Evolutionary conservation across 2,888 invertebrate genomes (phyloP), one percentile per base, ranked within the genome.

Genomic region (Nomada goodeniana): DNA sequence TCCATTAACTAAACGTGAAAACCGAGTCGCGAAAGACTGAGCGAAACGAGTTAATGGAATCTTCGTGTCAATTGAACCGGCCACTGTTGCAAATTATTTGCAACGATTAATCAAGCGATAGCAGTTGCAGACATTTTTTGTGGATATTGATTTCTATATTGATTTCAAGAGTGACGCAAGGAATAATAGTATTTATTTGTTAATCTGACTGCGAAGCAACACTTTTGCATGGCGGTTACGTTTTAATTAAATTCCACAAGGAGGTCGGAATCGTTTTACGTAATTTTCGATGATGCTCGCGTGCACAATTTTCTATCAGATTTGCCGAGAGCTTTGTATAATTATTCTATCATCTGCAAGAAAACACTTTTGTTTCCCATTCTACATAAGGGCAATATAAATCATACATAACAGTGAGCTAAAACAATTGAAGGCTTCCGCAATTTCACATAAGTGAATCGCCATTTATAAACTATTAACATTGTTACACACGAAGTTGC

Each of bases 1-100:
- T 71, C 70, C 65, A 73, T 77, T 82, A 73, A 74, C 67, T 60
- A 67, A 74, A 70, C 60, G 69, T 50, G 71, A 76, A 65, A 63
- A 26, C 53, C 44, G 64, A 55, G 5, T 53, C 61, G 50, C 47
- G 11, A 13, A 57, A 75, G 29, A 50, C 47, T 57, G 10, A 18
- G 5, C 23, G 29, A n/a, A 13, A 20, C 15, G 20, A n/a, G 18
- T 20, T 57, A 47, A 11, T 23, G 23, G 26, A 57, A 57, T 23
- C 23, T 20, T 3, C 57, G 23, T 26, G 26, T 57, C 44, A 73
- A 73, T 47, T 65, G 65, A 44, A n/a, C 53, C 52, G 5, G 52
- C 11, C 50, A 20, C 15, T 11, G 2, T 29, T 11, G 13, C 0
- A 7, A 18, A 44, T 55, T 7, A 68, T 55, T 44, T 23, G 2